Conservation (phyloP, 1,140 invertebrate genomes). For the Cotesia typhae region DNA sequence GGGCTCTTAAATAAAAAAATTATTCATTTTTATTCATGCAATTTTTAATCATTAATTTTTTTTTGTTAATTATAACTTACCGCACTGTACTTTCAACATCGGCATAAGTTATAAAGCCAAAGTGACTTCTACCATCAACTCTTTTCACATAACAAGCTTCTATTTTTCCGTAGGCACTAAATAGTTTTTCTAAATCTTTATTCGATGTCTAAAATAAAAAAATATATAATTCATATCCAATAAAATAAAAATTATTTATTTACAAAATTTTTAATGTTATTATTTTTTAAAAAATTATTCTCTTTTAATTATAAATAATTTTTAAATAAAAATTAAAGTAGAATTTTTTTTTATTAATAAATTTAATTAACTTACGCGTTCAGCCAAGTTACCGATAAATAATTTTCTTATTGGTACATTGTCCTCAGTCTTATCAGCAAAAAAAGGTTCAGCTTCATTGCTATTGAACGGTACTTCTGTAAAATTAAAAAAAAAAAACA, state of each 20-base stretch:
- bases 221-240: background rate
- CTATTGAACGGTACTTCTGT: slow-evolving; percentile 4
- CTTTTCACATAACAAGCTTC: slow-evolving; percentile 57
- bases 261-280: no score
- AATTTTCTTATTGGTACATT: slow-evolving; percentile 59
- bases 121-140: slow-evolving; percentile 53
- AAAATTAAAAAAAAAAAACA: background rate
- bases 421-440: slow-evolving; percentile 42
- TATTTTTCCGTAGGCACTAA: slow-evolving; percentile 56
- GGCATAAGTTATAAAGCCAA: slow-evolving; percentile 58
- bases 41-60: slow-evolving; percentile 8
- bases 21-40: background rate
- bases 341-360: slow-evolving; percentile 24
- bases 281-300: no score
- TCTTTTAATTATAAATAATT: slow-evolving; percentile 1
- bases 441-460: background rate
- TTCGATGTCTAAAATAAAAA: slow-evolving; percentile 52
- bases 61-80: slow-evolving; percentile 44
- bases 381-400: slow-evolving; percentile 59
- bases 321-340: background rate
- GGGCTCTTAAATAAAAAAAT: slow-evolving; percentile 49
- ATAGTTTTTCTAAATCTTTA: slow-evolving; percentile 52
- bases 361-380: slow-evolving; percentile 52
- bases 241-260: no score
- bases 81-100: slow-evolving; percentile 47